These are phyloP conservation scores for Calyptomena viridis DNA, from an alignment of 2,113 vertebrate species.

Conservation along the genomic window DNA sequence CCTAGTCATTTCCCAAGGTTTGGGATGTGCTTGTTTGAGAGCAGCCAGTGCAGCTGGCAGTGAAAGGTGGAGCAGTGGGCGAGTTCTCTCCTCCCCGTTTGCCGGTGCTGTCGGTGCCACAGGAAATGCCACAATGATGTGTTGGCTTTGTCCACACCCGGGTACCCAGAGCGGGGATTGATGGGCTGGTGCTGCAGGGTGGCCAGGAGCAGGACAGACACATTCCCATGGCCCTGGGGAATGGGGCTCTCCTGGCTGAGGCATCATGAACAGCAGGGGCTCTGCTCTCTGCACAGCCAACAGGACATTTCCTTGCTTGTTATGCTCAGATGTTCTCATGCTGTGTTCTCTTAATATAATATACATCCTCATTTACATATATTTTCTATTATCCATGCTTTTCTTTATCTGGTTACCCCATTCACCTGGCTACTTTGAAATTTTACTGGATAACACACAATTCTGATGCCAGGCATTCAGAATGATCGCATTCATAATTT, in stretches of 20 bases:
- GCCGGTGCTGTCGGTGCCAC: rapidly evolving
- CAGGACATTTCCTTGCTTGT: background rate
- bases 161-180: background rate
- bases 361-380: background rate
- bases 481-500: background rate
- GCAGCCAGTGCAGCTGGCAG: background rate
- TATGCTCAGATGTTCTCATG: background rate
- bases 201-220: background rate
- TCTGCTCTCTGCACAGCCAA: background rate
- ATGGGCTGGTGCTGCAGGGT: background rate
- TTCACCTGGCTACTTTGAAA: background rate
- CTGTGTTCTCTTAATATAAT: background rate
- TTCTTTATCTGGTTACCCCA: background rate
- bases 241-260: too few species aligned
- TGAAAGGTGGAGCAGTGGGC: background rate
- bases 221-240: background rate
- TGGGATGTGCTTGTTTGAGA: background rate
- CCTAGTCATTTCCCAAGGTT: background rate
- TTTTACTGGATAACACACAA: background rate
- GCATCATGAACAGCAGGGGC: background rate
- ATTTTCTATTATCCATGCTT: background rate
- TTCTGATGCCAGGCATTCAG: background rate
- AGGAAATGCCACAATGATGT: rapidly evolving
- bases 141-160: background rate
- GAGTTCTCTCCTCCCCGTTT: background rate